Percentiles rank a stretch among this genome's conserved stretches.
Evolutionary conservation across 2,888 invertebrate species (phyloP).

Genomic region (Syrphus vitripennis): DNA sequence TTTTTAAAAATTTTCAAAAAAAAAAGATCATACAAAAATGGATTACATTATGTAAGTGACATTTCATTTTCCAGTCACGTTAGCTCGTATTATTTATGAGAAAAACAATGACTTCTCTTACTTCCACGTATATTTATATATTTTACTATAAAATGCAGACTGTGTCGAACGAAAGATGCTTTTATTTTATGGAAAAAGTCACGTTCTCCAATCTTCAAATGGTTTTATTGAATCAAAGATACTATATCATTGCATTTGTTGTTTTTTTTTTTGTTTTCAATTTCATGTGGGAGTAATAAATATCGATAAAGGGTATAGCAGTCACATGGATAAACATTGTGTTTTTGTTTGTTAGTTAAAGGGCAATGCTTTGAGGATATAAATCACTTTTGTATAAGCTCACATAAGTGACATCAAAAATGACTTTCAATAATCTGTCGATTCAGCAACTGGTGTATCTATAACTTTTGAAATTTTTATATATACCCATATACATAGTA

Average conservation of each 20-base stretch:
- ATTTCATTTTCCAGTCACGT: constrained; percentile 60
- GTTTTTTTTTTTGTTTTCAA: constrained; percentile 10
- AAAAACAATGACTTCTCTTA: constrained; percentile 35
- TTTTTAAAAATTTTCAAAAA: neutral
- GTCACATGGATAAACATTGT: neutral
- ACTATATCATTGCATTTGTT: constrained; percentile 1
- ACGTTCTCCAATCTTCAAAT: constrained; percentile 6
- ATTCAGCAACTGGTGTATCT: neutral
- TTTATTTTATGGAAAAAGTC: neutral
- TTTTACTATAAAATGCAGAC: constrained; percentile 7
- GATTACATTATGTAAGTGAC: neutral
- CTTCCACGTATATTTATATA: neutral
- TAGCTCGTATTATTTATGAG: constrained; percentile 35
- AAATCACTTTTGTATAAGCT: neutral
- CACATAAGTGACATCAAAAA: neutral
- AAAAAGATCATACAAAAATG: neutral
- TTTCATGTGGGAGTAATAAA: constrained; percentile 7
- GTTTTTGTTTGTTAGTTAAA: neutral
- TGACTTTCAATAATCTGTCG: neutral
- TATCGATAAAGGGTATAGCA: constrained; percentile 3
- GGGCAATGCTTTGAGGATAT: neutral
- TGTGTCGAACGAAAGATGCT: neutral
- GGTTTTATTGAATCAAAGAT: constrained; percentile 23
- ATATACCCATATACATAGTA: too few relatives aligned
- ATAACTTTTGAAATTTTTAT: neutral